These are phyloP conservation scores for Aphodius sticticus DNA, from an alignment of 2,888 invertebrate species.

Conservation along the genomic window DNA sequence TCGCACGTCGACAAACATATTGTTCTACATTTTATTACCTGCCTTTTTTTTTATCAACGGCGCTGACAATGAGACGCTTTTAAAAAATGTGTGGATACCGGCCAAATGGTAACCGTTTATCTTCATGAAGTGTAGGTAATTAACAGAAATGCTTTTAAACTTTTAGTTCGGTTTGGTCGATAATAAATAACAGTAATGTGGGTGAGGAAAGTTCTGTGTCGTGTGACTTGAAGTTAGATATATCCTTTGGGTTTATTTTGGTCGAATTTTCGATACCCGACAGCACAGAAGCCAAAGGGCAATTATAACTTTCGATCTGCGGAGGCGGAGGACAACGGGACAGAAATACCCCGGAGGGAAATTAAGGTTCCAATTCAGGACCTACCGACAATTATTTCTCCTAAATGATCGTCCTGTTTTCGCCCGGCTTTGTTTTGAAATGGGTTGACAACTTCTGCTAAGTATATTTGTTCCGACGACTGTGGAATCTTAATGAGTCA, in stretches of 20 bases:
- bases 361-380: background rate
- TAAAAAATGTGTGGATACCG: background rate
- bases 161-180: background rate
- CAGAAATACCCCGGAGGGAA: background rate
- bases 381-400: background rate
- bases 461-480: background rate
- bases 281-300: background rate
- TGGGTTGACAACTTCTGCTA: conserved; percentile 4
- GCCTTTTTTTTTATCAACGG: background rate
- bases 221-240: too few species aligned
- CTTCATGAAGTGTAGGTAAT: background rate
- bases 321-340: background rate
- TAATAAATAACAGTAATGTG: background rate
- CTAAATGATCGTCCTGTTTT: background rate
- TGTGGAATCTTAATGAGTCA: background rate
- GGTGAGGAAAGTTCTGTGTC: too few species aligned
- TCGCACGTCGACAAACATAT: background rate
- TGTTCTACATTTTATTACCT: background rate
- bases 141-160: conserved; percentile 4
- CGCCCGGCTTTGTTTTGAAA: background rate
- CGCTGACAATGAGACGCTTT: background rate
- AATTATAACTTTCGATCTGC: background rate
- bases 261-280: background rate
- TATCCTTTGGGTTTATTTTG: background rate
- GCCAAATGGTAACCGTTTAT: background rate